Conservation (phyloP, 2,888 invertebrate genomes). For the Leucophenga maculata region DNA sequence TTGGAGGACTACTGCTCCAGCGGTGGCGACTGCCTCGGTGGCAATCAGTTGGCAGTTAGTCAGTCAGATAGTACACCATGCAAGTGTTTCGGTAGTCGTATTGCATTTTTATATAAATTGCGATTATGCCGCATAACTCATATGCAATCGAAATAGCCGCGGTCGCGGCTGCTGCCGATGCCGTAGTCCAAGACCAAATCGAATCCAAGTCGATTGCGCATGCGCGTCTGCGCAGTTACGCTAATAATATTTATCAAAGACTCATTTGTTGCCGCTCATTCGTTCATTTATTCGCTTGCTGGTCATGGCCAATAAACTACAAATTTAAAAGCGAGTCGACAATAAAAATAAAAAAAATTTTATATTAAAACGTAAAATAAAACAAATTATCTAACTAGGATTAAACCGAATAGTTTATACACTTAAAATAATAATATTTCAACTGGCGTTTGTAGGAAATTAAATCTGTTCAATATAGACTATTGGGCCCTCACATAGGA, state of each 20-base stretch:
- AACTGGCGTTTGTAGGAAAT: too few species aligned
- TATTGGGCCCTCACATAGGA: too few species aligned
- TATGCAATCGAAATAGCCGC: conserved; percentile 39
- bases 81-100: conserved; percentile 15
- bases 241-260: conserved; percentile 63
- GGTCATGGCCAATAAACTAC: conserved; percentile 51
- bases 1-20: too few species aligned
- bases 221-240: conserved; percentile 45
- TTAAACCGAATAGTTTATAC: too few species aligned
- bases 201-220: background rate
- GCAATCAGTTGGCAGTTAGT: conserved; percentile 10
- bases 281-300: conserved; percentile 2
- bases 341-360: conserved; percentile 36
- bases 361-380: conserved; percentile 43
- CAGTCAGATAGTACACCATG: background rate
- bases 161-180: conserved; percentile 40
- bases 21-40: background rate
- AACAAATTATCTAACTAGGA: conserved; percentile 14
- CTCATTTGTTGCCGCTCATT: conserved; percentile 55
- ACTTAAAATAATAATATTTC: too few species aligned
- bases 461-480: too few species aligned
- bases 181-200: background rate
- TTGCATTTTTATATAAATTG: conserved; percentile 59
- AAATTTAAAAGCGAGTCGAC: conserved; percentile 29
- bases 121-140: conserved; percentile 61